Evolutionary conservation across 2,888 invertebrate species (phyloP), one percentile per base, ranked within the genome.

Genomic region (Imbricaverruca yamaguchii): DNA sequence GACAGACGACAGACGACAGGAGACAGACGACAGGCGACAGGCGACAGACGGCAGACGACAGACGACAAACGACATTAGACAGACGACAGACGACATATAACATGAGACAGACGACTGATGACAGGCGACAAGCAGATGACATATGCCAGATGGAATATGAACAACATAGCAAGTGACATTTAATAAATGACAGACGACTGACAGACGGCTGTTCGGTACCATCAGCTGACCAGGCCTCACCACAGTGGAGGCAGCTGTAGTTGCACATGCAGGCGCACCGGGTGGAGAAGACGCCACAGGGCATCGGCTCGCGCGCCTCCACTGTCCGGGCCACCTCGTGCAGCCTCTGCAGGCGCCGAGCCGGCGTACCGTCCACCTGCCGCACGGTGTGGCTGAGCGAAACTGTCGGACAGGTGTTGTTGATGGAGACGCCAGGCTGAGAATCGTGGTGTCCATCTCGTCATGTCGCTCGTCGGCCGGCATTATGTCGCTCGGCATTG

Each of bases 201-300:
- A 39, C 39, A n/a, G n/a, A n/a, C n/a, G n/a, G n/a, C n/a, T n/a
- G n/a, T n/a, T n/a, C n/a, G 39, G 39, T 39, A 4, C 39, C 39
- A 39, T 3, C 39, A 39, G 39, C 39, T 39, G 39, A 4, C 39
- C 39, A n/a, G 39, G 39, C 98, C 86, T 98, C 98, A 87, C 97
- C 90, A 88, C 95, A 97, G 74, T 96, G 94, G 85, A 96, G 93
- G 86, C 93, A 93, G 87, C 96, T 95, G 86, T 93, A 94, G 89
- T 98, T 98, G 87, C 98, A 98, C 94, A 97, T 96, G 87, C 97
- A 97, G 81, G 96, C 96, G 89, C 98, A 98, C 88, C 97, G 97
- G 84, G 95, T 93, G 74, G 97, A 95, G 88, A 97, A 98, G 83
- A 97, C 97, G 11, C 97, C 97, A 87, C 98, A 98, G 7, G 98